Evolutionary conservation across 2,797 vertebrate species (phyloP), one percentile per base, ranked within the genome.

Genomic region (Alcedo atthis): DNA sequence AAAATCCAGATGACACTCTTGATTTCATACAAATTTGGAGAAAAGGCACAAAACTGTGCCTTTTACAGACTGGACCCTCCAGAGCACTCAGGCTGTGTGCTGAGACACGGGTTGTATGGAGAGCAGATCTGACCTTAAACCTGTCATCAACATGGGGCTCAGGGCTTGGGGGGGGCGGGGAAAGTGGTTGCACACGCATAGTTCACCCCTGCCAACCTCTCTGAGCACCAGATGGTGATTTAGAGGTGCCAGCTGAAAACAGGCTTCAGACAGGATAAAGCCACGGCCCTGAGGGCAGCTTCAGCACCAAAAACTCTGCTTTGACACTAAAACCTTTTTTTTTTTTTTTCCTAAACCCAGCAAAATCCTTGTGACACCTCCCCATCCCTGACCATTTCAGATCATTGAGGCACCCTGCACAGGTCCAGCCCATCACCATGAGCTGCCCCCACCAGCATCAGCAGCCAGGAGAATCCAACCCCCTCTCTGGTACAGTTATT

Each of bases 41-140:
- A 74, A 89, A 94, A 87, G 37, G 49, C 48, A 79, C 14, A 51
- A 81, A 69, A 1, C 8, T 0, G 2, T 53, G 53, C 30, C 18
- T 54, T 54, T n/a, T 54, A 30, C 53, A n/a, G 53, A n/a, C 53
- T 2, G 12, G 76, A 35, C 18, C 24, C 35, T 22, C 48, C 22
- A 55, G 67, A 58, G 43, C 33, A 45, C 18, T 5, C 54, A 0
- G 5, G 54, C 32, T 43, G 54, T 0, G 1, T 26, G 69, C 53
- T 0, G 2, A 40, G 35, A 26, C 16, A 4, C 2, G 10, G 4
- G 54, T n/a, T 74, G 8, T 10, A 53, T 0, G 0, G 45, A 68
- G 53, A 69, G 40, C 0, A 0, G 81, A 24, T 35, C 63, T 0
- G 0, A 25, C 62, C 74, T 40, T 30, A 20, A 15, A 15, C 12